A percentile compares a stretch with the other conserved stretches of the same genome.
Conservation (phyloP, 2,113 vertebrate genomes). For the Glaucidium brasilianum region DNA sequence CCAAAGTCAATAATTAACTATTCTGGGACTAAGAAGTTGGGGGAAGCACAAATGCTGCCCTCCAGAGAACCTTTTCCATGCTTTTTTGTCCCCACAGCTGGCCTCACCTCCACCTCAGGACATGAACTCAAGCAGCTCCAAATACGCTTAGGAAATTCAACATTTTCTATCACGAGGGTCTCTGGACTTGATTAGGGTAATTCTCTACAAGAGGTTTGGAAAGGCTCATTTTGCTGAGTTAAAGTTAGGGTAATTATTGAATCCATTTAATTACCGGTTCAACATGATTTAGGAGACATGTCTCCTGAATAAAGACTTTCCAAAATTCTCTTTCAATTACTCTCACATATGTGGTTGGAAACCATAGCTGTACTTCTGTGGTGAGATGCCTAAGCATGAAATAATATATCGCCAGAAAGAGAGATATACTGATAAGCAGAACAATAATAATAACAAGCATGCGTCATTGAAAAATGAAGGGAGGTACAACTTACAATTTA, state of each 20-base stretch:
- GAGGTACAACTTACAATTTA: not conserved
- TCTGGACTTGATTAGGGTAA: not conserved
- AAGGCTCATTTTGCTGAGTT: not conserved
- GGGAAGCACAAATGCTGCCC: not conserved
- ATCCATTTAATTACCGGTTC: not conserved
- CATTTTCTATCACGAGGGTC: not conserved
- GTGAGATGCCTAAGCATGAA: conserved; percentile 1
- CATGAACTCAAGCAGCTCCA: not conserved
- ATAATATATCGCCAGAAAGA: not conserved
- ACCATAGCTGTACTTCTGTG: not conserved
- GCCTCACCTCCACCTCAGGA: not conserved
- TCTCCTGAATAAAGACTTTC: not conserved
- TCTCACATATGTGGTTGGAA: conserved; percentile 11
- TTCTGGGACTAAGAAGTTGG: not conserved
- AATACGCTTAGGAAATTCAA: not conserved
- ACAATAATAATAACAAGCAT: not conserved
- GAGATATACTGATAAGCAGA: conserved; percentile 37
- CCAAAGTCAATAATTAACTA: not conserved
- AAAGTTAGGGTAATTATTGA: not conserved
- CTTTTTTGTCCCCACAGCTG: not conserved
- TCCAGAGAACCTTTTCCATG: not conserved
- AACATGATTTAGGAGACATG: not conserved
- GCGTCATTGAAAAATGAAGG: not conserved
- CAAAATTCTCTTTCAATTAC: conserved; percentile 14
- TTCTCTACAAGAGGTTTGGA: not conserved